Evolutionary conservation across 2,113 vertebrate species (phyloP), one percentile per base, ranked within the genome.

Genomic region (Clupea harengus): DNA sequence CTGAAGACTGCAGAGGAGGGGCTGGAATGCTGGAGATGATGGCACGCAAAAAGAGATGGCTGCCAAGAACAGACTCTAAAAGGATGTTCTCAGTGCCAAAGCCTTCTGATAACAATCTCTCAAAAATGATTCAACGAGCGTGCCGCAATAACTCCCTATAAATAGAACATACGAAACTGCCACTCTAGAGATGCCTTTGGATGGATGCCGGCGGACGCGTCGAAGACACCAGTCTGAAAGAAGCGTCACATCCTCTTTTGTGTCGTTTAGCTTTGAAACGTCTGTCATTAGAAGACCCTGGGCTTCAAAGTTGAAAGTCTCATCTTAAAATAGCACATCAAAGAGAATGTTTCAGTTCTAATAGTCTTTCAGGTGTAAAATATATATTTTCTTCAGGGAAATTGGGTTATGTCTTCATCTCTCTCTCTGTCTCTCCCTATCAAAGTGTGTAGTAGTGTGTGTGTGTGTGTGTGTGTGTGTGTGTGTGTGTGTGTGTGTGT

Each of bases 21-120:
- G 32, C 3, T 39, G 20, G 54, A 78, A 78, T 4, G 72, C 28
- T 39, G 10, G 72, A 39, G 28, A 17, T 78, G 25, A 78, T 17
- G 64, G 64, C 64, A 72, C 9, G 64, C 64, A 28, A 15, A 9
- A 72, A 25, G 64, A 25, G 64, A 32, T 25, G 64, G 1, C 64
- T 72, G 64, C 64, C 64, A 72, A 72, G 25, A 72, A 28, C 64
- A 72, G n/a, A 72, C 64, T 72, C 64, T 72, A 72, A 72, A 28
- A 72, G 64, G 64, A 25, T 32, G 11, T 32, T 28, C 72, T 67
- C 64, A 22, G n/a, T 67, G 64, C 72, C 72, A 39, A 78, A 39
- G 32, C 28, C 28, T 78, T 39, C 13, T 15, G 13, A 78, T 32
- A 78, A 78, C 72, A 17, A 39, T 78, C 72, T 78, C 32, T 39